A percentile compares a stretch with the other conserved stretches of the same genome.
Conservation (phyloP, 1,140 invertebrate genomes). For the Listronotus bonariensis region DNA sequence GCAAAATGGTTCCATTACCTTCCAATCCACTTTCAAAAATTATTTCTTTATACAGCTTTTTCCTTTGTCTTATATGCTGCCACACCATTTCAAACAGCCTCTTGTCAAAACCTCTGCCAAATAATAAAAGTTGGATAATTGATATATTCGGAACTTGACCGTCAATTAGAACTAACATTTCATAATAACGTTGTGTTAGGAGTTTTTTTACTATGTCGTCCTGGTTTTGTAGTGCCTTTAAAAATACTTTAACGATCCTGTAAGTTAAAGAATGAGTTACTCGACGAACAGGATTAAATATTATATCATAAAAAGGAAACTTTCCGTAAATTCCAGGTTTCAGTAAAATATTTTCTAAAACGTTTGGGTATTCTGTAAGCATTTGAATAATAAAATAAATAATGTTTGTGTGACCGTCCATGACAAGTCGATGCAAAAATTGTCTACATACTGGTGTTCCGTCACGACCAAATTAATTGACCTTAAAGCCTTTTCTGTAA, state of each 20-base stretch:
- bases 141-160: too few relatives aligned
- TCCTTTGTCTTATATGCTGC: background rate
- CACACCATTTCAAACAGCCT: background rate
- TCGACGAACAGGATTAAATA: background rate
- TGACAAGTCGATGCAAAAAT: background rate
- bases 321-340: background rate
- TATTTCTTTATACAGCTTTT: background rate
- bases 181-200: too few relatives aligned
- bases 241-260: background rate
- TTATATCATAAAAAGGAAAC: background rate
- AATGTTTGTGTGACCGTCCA: background rate
- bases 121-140: too few relatives aligned
- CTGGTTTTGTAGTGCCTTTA: background rate
- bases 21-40: slow-evolving; percentile 1
- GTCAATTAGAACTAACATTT: too few relatives aligned
- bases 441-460: background rate
- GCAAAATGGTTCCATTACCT: background rate
- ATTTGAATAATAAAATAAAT: background rate
- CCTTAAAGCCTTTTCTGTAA: background rate
- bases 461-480: background rate
- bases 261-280: background rate
- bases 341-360: background rate
- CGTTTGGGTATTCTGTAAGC: background rate
- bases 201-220: too few relatives aligned
- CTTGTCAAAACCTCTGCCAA: background rate